Conservation (phyloP, 2,797 vertebrate species). For the Molothrus aeneus region DNA sequence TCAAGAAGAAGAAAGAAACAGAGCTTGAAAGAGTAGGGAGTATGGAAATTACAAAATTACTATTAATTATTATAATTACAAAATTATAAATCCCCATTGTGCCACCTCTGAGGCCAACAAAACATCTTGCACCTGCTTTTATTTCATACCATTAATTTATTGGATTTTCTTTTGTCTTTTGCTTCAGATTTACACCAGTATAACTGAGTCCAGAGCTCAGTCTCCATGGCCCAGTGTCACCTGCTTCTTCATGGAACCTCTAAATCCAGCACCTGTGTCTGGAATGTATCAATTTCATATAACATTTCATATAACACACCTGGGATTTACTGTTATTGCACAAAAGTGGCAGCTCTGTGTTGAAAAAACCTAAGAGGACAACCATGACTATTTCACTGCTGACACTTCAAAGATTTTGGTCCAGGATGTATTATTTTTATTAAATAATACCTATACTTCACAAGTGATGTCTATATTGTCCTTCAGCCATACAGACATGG, state of each 20-base stretch:
- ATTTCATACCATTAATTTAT: neutral
- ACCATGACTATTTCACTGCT: neutral
- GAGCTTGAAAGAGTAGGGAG: neutral
- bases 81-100: neutral
- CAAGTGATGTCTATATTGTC: neutral
- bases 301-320: neutral
- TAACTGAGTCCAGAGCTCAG: neutral
- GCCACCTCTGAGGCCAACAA: neutral
- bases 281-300: neutral
- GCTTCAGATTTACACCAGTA: neutral
- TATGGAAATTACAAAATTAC: neutral
- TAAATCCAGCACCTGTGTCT: neutral
- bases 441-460: neutral
- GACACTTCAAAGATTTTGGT: neutral
- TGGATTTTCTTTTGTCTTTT: neutral
- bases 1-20: neutral
- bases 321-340: neutral
- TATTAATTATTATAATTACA: neutral
- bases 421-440: neutral
- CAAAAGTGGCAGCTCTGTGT: neutral
- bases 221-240: neutral
- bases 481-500: neutral
- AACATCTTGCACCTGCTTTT: neutral
- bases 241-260: neutral
- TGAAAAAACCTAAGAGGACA: neutral